Evolutionary conservation across 1,140 invertebrate species (phyloP).

Genomic region (Vollenhovia emeryi): DNA sequence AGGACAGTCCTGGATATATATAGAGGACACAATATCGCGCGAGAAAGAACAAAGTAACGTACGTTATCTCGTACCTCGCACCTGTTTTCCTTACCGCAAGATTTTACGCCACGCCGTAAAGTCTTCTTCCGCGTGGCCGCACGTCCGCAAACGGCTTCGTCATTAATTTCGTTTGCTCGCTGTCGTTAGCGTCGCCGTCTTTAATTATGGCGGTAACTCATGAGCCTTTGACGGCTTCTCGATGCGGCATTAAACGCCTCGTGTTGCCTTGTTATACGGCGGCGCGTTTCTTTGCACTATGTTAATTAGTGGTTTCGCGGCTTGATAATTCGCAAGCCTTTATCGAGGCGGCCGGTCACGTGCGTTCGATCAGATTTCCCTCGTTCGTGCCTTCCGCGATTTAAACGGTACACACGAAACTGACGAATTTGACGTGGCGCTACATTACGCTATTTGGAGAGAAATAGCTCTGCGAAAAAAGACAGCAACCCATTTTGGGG

Average conservation of each 20-base stretch:
- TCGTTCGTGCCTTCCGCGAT: background rate
- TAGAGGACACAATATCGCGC: constrained; percentile 14
- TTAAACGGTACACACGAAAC: background rate
- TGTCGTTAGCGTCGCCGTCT: constrained; percentile 8
- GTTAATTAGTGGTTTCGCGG: constrained; percentile 22
- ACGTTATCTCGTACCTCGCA: constrained; percentile 26
- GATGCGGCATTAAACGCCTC: constrained; percentile 36
- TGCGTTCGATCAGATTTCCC: constrained; percentile 11
- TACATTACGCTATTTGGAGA: background rate
- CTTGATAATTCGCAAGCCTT: background rate
- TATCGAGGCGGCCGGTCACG: constrained; percentile 8
- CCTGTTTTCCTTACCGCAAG: constrained; percentile 24
- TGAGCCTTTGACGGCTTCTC: constrained; percentile 34
- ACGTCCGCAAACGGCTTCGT: background rate
- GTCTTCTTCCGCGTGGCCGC: background rate
- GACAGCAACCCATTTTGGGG: too few species aligned
- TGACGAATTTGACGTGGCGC: background rate
- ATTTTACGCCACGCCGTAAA: constrained; percentile 10
- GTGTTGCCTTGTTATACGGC: background rate
- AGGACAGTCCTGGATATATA: constrained; percentile 29
- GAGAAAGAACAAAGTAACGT: constrained; percentile 31
- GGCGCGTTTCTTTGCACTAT: background rate
- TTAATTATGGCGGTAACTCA: constrained; percentile 43
- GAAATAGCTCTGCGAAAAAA: too few species aligned
- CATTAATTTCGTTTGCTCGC: constrained; percentile 46